phyloP scores from a whole-genome alignment of 2,888 invertebrate species.

The Eudasyphora cyanicolor region DNA sequence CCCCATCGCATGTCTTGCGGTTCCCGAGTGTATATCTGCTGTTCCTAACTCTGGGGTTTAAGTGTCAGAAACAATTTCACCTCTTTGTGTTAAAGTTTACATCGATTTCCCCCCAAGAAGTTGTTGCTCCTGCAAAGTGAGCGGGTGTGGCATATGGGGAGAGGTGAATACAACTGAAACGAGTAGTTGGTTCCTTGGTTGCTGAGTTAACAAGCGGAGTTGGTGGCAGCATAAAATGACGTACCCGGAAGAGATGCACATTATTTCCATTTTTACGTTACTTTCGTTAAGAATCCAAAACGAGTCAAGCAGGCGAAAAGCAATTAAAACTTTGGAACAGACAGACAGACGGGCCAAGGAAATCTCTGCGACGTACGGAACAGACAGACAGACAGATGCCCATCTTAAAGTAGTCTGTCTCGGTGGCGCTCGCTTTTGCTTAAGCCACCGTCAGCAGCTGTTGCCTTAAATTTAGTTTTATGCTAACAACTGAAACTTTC shows the following conservation, averaged over 20 bases:
- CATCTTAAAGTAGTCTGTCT: slow-evolving; percentile 41
- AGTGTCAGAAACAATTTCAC: slow-evolving; percentile 65
- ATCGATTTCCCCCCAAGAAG: slow-evolving; percentile 56
- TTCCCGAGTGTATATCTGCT: slow-evolving; percentile 13
- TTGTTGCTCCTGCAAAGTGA: slow-evolving; percentile 40
- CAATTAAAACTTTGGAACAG: slow-evolving; percentile 55
- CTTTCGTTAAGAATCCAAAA: slow-evolving; percentile 40
- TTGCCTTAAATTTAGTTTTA: slow-evolving; percentile 61
- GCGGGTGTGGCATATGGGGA: slow-evolving; percentile 31
- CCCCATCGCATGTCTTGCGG: background rate
- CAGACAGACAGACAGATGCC: slow-evolving; percentile 5
- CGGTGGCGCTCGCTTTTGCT: background rate
- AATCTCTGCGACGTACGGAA: slow-evolving; percentile 12
- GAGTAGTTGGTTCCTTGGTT: too few relatives aligned
- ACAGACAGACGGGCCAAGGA: background rate
- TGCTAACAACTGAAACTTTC: slow-evolving; percentile 56
- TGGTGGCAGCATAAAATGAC: slow-evolving; percentile 9
- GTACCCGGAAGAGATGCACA: slow-evolving; percentile 44
- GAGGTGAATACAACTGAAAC: background rate
- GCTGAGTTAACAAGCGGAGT: slow-evolving; percentile 7
- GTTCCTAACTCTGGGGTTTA: slow-evolving; percentile 44
- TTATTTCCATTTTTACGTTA: slow-evolving; percentile 16
- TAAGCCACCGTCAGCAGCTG: slow-evolving; percentile 60
- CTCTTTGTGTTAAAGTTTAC: slow-evolving; percentile 65
- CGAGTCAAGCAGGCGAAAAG: slow-evolving; percentile 60